These are phyloP conservation scores for Chaetodon trifasciatus DNA, from an alignment of 2,797 vertebrate genomes.

Conservation along the genomic window DNA sequence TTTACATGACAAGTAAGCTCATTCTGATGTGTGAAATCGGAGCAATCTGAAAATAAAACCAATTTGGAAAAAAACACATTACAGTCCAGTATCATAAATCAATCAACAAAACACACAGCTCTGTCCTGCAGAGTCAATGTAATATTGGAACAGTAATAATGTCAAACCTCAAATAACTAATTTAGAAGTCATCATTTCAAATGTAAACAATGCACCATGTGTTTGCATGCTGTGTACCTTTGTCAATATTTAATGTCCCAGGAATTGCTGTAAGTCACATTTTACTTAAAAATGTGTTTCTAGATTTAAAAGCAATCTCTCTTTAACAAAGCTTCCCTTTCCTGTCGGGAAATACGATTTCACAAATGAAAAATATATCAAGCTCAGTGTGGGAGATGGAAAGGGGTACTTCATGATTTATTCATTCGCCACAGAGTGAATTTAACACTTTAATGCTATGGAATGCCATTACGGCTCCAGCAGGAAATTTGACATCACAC, in stretches of 20 bases:
- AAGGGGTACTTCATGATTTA: constrained; percentile 73
- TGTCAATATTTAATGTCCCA: constrained; percentile 25
- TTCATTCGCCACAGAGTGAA: constrained; percentile 67
- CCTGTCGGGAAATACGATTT: constrained; percentile 62
- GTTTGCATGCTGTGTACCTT: constrained; percentile 7
- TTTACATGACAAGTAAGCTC: neutral
- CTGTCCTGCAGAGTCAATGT: constrained; percentile 21
- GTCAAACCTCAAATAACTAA: constrained; percentile 14
- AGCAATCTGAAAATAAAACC: neutral
- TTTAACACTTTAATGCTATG: constrained; percentile 71
- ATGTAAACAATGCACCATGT: constrained; percentile 33
- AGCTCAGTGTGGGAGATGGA: constrained; percentile 57
- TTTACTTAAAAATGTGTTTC: constrained; percentile 9
- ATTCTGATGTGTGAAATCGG: neutral
- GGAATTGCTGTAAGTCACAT: constrained; percentile 38
- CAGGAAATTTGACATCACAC: constrained; percentile 58
- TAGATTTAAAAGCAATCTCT: constrained; percentile 36
- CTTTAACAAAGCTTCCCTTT: constrained; percentile 30
- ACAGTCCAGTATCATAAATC: neutral
- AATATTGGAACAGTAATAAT: constrained; percentile 27
- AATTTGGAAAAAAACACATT: neutral
- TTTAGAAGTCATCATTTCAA: constrained; percentile 34
- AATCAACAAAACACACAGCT: constrained; percentile 1
- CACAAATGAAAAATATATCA: constrained; percentile 73
- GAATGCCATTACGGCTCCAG: constrained; percentile 58